Evolutionary conservation across 2,888 invertebrate genomes (phyloP), one percentile per base, ranked within the genome.

Genomic region (Macaria notata): DNA sequence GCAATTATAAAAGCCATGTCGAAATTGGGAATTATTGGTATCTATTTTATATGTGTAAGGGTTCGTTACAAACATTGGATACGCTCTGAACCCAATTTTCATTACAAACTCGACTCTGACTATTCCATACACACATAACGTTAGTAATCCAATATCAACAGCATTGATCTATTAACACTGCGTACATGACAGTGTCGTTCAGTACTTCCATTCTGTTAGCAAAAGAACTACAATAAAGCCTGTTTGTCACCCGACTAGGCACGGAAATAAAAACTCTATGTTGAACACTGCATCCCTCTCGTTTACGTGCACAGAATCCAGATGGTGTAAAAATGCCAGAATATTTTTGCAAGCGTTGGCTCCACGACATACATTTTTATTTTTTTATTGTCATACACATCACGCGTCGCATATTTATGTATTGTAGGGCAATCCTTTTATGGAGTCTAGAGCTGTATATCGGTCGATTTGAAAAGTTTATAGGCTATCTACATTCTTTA

Each of bases 231-330:
- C 59, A 67, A 64, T 66, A 72, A 71, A 73, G 73, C 74, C 70
- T 77, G 79, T 78, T 79, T 76, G 79, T 72, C 69, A 65, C 63
- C 62, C 66, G 31, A 52, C 48, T 51, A 52, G 48, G 39, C 38
- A 44, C 70, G 78, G 79, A 77, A 79, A 81, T 81, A 81, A 81
- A 82, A 81, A 79, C 72, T 80, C 74, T 78, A 75, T 78, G 76
- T 74, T 73, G 78, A 76, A 75, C 70, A 76, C 61, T 78, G 77
- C 79, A 78, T 71, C 68, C 72, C 64, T 66, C 65, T 65, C 38
- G n/a, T 31, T 49, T 77, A 84, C 84, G 84, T 84, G 83, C 67
- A 69, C 63, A 50, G 81, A 73, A 73, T 84, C 64, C 69, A 61
- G 74, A 81, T 72, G 56, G 62, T 63, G 58, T 50, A 61, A 65